Base-by-base conservation (phyloP, 2,113 vertebrate species). In the Trachemys scripta region DNA sequence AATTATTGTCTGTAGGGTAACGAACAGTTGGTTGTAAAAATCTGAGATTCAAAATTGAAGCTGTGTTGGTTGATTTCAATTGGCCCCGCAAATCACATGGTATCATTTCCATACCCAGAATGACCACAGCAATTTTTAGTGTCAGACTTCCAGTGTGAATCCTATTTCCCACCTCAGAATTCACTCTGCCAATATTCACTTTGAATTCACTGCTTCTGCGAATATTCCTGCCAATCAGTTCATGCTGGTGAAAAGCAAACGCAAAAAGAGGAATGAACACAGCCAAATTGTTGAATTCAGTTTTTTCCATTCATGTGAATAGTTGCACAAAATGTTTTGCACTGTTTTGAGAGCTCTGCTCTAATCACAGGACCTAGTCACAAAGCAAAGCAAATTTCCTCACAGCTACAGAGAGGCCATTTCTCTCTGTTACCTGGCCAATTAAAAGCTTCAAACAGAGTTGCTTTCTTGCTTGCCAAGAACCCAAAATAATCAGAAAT, bases 361-460 rank as follows among this genome's bases (percentile, higher is more conserved):
- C 19, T 80, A 22, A 80, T 51, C 31, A n/a, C 12, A 47, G 47
- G 5, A 35, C 35, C 50, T 51, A n/a, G 49, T 53, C 53, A 20
- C 3, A 0, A 53, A 45, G n/a, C 59, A 75, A 86, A n/a, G 27
- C 12, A 10, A 12, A 47, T 54, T 49, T 53, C 51, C 51, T 29
- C 79, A n/a, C 53, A 29, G 53, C 51, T 1, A 0, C 0, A 1
- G 31, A 38, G 20, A 20, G 84, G n/a, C 50, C 0, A 0, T 19
- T 49, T 29, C 85, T 29, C 85, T 57, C 1, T 12, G 5, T 49
- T 4, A 24, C 62, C 50, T 56, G n/a, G 79, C 3, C 31, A 45
- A 1, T n/a, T n/a, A 38, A 53, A 78, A 47, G 13, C 38, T 45
- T 47, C 75, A 76, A 31, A 45, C 2, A 47, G 80, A 75, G 69